Evolutionary conservation across 1,140 invertebrate genomes (phyloP).

Genomic region (Leptopilina clavipes): DNA sequence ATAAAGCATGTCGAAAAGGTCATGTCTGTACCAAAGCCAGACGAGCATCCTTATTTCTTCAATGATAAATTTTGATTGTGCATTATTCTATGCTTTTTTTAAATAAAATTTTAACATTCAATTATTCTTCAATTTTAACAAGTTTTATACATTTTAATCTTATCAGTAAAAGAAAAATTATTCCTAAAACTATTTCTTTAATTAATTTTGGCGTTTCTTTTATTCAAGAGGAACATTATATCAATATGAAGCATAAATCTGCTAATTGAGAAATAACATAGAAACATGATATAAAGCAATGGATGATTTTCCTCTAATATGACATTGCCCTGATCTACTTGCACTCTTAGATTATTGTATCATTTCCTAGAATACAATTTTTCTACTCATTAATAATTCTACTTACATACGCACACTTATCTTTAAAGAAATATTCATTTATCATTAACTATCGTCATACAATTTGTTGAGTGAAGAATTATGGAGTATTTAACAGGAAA

Average conservation of each 20-base stretch:
- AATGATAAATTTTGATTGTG: not conserved
- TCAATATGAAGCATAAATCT: not conserved
- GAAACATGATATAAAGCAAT: not conserved
- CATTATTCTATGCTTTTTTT: not conserved
- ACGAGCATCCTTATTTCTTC: not conserved
- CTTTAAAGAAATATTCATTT: too few species aligned
- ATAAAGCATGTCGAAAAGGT: slow-evolving; percentile 3
- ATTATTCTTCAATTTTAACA: too few species aligned
- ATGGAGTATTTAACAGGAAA: too few species aligned
- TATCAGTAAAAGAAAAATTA: too few species aligned
- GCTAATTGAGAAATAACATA: not conserved
- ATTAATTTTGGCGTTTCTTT: too few species aligned
- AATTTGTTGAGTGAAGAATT: too few species aligned
- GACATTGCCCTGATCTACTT: slow-evolving; percentile 22
- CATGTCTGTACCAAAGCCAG: not conserved
- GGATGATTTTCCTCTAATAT: not conserved
- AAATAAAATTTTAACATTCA: not conserved
- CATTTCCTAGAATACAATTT: not conserved
- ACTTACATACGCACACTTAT: not conserved
- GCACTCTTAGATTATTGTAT: not conserved
- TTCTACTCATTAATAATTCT: not conserved
- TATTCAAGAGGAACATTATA: too few species aligned
- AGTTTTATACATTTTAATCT: too few species aligned
- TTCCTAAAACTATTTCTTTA: too few species aligned
- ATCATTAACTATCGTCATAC: too few species aligned